Evolutionary conservation across 2,113 vertebrate species (phyloP).

Genomic region (Puntigrus tetrazona): DNA sequence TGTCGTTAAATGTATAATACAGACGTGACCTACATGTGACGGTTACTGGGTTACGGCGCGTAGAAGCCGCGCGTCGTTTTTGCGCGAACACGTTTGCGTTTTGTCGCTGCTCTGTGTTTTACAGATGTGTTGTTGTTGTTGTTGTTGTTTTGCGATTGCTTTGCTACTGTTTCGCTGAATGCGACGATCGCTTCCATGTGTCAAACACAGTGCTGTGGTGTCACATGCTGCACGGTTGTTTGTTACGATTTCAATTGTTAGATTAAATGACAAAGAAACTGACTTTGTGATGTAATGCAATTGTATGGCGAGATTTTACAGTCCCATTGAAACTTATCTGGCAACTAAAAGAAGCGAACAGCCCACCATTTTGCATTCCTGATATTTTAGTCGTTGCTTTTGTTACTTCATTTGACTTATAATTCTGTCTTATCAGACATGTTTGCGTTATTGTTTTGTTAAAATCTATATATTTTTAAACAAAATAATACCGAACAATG

Average conservation of each 20-base stretch:
- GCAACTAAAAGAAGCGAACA: neutral
- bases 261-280: neutral
- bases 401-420: neutral
- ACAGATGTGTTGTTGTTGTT: neutral
- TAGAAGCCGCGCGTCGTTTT: neutral
- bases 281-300: neutral
- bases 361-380: neutral
- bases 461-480: neutral
- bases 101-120: neutral
- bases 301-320: neutral
- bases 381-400: neutral
- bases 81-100: neutral
- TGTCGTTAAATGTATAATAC: neutral
- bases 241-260: neutral
- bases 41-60: neutral
- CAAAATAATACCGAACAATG: neutral
- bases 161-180: neutral
- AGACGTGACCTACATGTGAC: neutral
- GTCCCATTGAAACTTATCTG: neutral
- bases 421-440: neutral
- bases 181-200: neutral
- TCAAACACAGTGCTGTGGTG: neutral
- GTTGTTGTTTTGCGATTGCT: neutral
- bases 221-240: neutral
- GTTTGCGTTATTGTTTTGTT: neutral